Conservation (phyloP, 2,888 invertebrate species). For the Fabriciana adippe region DNA sequence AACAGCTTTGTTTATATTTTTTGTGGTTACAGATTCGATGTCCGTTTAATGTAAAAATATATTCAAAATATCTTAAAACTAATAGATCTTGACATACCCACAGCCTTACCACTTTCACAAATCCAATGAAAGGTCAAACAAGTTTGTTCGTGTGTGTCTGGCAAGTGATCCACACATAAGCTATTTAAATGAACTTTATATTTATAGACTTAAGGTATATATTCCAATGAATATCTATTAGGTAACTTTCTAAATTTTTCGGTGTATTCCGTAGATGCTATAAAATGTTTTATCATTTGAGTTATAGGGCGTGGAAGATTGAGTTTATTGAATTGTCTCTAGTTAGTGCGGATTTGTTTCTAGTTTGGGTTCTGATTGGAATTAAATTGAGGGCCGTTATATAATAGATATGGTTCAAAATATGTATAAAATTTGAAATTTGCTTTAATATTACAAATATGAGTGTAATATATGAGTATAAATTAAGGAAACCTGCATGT, state of each 20-base stretch:
- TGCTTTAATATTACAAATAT: too few relatives aligned
- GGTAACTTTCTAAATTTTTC: constrained; percentile 69
- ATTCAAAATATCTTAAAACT: constrained; percentile 8
- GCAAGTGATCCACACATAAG: constrained; percentile 38
- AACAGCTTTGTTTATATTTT: too few relatives aligned
- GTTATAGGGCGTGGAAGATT: constrained; percentile 30
- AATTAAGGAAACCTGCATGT: too few relatives aligned
- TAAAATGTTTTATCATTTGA: constrained; percentile 19
- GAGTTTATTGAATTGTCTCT: background rate
- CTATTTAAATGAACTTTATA: constrained; percentile 39
- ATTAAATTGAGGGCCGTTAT: too few relatives aligned
- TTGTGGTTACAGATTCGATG: background rate
- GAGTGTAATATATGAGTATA: too few relatives aligned
- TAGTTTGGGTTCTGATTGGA: too few relatives aligned
- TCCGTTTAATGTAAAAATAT: background rate
- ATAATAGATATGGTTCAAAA: too few relatives aligned
- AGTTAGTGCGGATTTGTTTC: too few relatives aligned
- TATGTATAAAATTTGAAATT: too few relatives aligned
- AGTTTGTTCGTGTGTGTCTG: constrained; percentile 45
- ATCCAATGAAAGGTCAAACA: constrained; percentile 64
- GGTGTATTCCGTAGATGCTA: constrained; percentile 34
- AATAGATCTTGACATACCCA: constrained; percentile 30
- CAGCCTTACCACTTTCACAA: constrained; percentile 63
- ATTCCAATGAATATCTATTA: constrained; percentile 38
- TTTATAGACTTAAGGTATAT: constrained; percentile 3